Evolutionary conservation across 2,888 invertebrate genomes (phyloP).

Genomic region (Hypomecis atomaria): DNA sequence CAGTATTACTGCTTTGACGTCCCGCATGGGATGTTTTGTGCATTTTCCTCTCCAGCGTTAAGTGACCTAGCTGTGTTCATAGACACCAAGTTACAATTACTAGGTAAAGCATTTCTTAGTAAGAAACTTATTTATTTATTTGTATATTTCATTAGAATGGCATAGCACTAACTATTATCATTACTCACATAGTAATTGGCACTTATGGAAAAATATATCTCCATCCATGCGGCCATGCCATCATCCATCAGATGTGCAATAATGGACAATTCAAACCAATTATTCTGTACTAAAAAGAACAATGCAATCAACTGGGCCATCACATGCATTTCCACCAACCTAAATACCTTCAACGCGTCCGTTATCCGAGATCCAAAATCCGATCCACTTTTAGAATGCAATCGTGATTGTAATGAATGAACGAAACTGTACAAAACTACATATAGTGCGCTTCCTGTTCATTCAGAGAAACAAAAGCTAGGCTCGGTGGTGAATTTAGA

Average conservation of each 20-base stretch:
- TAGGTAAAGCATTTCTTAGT: too few relatives aligned
- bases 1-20: too few relatives aligned
- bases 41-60: too few relatives aligned
- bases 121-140: too few relatives aligned
- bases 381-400: conserved; percentile 50
- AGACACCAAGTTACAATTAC: too few relatives aligned
- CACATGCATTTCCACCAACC: conserved; percentile 30
- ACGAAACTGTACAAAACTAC: conserved; percentile 43
- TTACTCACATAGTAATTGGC: too few relatives aligned
- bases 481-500: conserved; percentile 40
- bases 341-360: conserved; percentile 37
- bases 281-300: conserved; percentile 13
- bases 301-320: conserved; percentile 23
- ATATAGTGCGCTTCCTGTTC: conserved; percentile 58
- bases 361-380: conserved; percentile 42
- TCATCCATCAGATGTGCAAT: conserved; percentile 2
- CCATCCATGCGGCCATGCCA: background rate
- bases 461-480: conserved; percentile 54
- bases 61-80: too few relatives aligned
- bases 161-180: too few relatives aligned
- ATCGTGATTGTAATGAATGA: conserved; percentile 50
- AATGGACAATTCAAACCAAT: conserved; percentile 13
- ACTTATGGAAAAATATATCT: too few relatives aligned
- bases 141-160: too few relatives aligned
- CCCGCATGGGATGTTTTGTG: too few relatives aligned